These are phyloP conservation scores for Scaptomyza parva DNA, from an alignment of 2,888 invertebrate species.

Conservation along the genomic window DNA sequence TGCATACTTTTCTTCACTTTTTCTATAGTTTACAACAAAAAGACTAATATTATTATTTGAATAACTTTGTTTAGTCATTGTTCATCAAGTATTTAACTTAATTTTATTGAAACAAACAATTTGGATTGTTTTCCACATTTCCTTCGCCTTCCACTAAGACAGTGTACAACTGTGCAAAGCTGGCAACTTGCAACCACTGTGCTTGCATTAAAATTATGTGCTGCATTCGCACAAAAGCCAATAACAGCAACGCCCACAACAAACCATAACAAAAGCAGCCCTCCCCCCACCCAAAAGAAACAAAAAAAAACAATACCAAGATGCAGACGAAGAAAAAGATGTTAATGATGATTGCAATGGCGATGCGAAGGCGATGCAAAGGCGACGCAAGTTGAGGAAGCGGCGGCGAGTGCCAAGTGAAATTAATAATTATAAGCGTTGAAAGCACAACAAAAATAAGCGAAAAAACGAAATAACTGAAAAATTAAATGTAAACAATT, in stretches of 20 bases:
- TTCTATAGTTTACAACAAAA: too few species aligned
- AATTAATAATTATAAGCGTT: conserved; percentile 78
- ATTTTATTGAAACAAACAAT: conserved; percentile 53
- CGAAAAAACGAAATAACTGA: conserved; percentile 21
- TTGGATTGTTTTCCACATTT: conserved; percentile 54
- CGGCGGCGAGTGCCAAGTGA: conserved; percentile 59
- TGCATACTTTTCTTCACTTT: too few species aligned
- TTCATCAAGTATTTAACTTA: background rate
- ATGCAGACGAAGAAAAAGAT: background rate
- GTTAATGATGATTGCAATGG: conserved; percentile 7
- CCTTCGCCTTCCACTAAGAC: conserved; percentile 7
- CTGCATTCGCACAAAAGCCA: conserved; percentile 75
- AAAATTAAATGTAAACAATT: conserved; percentile 76
- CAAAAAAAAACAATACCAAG: conserved; percentile 10
- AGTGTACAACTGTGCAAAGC: conserved; percentile 43
- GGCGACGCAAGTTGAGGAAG: conserved; percentile 13
- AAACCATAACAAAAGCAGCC: conserved; percentile 22
- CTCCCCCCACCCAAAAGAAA: background rate
- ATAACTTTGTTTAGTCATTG: background rate
- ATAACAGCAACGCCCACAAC: conserved; percentile 78
- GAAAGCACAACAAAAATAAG: conserved; percentile 54
- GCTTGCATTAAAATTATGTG: conserved; percentile 67
- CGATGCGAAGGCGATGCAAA: too few species aligned
- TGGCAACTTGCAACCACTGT: conserved; percentile 67
- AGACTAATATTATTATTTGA: too few species aligned